Evolutionary conservation across 2,113 vertebrate genomes (phyloP).

Genomic region (Bubo blakistoni): DNA sequence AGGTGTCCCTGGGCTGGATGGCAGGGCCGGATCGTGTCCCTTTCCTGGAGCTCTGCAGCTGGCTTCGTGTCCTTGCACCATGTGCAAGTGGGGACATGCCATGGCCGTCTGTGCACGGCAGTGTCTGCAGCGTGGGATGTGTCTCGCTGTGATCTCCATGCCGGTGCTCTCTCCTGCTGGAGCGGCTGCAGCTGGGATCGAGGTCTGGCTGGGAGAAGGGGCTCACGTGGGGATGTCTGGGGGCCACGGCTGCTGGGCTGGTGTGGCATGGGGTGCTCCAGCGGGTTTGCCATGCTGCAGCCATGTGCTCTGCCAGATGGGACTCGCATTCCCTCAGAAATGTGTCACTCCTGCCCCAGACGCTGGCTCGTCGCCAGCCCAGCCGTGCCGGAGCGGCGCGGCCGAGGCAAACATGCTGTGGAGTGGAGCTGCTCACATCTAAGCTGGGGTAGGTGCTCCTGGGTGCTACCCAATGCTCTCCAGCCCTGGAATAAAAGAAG

Average conservation of each 20-base stretch:
- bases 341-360: neutral
- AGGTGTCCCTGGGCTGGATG: neutral
- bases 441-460: neutral
- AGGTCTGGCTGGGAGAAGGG: neutral
- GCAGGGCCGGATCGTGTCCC: neutral
- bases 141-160: accelerated
- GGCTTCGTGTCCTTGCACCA: neutral
- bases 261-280: neutral
- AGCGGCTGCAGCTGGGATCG: neutral
- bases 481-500: neutral
- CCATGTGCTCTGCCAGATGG: slow-evolving; percentile 40
- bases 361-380: neutral
- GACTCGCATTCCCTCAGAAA: neutral
- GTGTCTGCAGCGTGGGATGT: neutral
- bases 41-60: neutral
- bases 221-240: neutral
- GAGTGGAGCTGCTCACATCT: neutral
- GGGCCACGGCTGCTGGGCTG: accelerated
- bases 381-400: accelerated
- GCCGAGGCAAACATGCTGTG: accelerated
- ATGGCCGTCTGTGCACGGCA: neutral
- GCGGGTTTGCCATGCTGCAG: neutral
- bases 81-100: neutral
- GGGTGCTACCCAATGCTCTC: neutral
- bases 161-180: neutral